Percentiles rank a stretch among this genome's conserved stretches.
Evolutionary conservation across 37 sponge, comb jelly and placozoan genomes (phyloP).

Genomic region (Beroe forskalii): DNA sequence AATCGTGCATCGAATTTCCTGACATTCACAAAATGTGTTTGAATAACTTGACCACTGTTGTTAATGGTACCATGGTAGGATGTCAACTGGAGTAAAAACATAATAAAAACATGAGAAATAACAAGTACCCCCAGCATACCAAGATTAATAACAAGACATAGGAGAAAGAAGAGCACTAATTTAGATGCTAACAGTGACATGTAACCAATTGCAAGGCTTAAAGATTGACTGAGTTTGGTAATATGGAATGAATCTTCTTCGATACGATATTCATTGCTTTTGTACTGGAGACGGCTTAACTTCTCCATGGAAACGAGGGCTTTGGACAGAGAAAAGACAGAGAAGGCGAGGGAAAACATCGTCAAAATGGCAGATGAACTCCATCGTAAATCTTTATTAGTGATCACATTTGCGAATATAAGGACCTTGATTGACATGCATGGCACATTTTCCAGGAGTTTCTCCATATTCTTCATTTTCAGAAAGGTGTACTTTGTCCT

Average conservation of each 20-base stretch:
- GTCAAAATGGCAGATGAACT: not conserved
- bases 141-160: not conserved
- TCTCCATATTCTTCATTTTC: not conserved
- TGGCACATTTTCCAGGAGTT: not conserved
- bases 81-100: not conserved
- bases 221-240: no score
- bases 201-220: no score
- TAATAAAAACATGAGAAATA: not conserved
- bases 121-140: not conserved
- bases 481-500: not conserved
- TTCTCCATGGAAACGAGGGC: not conserved
- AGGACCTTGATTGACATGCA: not conserved
- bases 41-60: not conserved
- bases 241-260: no score
- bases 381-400: not conserved
- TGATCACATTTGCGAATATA: not conserved
- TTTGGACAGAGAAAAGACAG: slow-evolving; percentile 1
- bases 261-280: no score
- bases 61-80: not conserved
- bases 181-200: not conserved
- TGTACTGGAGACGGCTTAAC: not conserved
- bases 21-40: not conserved
- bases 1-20: not conserved
- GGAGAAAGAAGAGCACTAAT: not conserved
- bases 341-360: not conserved